Base-by-base conservation (phyloP, 2,113 vertebrate genomes). In the Chamaetylas fuelleborni region DNA sequence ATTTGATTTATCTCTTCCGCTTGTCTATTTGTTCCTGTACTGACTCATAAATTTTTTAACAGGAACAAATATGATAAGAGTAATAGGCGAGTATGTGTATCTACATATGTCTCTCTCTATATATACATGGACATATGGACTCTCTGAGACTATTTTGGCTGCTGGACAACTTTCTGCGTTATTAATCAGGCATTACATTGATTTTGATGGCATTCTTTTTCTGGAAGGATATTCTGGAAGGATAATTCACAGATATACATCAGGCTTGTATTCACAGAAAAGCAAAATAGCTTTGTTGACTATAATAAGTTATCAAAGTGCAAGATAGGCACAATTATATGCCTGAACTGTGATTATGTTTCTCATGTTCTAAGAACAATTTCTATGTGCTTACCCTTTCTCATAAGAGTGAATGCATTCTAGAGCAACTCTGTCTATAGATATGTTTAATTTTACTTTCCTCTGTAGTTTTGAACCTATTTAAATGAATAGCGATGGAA, bases 11-110 rank as follows among this genome's bases (percentile, higher is more conserved):
- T 96, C 53, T 96, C 70, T 97, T 95, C 90, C 12, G 0, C 76
- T 96, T 90, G 84, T 88, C 92, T 97, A 69, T 97, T 97, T 97
- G 94, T 97, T 97, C 96, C 97, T 97, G 90, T 93, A 80, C 38
- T 95, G 89, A 96, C 88, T 97, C 94, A 97, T 92, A 92, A 88
- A n/a, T n/a, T 65, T 93, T 93, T 90, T 86, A 95, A 77, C 96
- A 97, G 96, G 96, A 97, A 96, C 83, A 98, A 96, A 95, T 96
- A 96, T 14, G 94, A 96, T 96, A 95, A 94, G 92, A 92, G 43
- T 88, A 88, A 73, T 84, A 95, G 51, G 64, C n/a, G 18, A 92
- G 77, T 28, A 36, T 51, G 26, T 65, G 57, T 61, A 23, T 87
- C 69, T 74, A 60, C 8, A 31, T 81, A n/a, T 79, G 38, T 77